These are phyloP conservation scores for Chrysemys picta DNA, from an alignment of 2,113 vertebrate species.

Conservation along the genomic window DNA sequence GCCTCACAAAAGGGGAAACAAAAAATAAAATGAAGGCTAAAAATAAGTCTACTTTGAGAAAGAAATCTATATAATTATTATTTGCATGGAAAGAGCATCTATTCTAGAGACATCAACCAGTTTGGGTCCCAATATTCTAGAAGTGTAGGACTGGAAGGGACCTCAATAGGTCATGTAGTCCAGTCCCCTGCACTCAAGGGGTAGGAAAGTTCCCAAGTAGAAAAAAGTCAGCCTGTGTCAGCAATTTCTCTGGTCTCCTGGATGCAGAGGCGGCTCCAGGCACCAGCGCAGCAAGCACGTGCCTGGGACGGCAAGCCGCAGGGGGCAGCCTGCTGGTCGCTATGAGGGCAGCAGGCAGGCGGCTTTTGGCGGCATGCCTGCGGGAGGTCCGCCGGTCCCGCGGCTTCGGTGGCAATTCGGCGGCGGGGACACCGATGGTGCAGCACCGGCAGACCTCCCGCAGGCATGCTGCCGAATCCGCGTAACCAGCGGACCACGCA, in stretches of 20 bases:
- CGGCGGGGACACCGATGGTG: too few relatives aligned
- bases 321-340: too few relatives aligned
- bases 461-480: too few relatives aligned
- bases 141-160: not conserved
- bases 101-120: not conserved
- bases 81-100: not conserved
- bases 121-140: not conserved
- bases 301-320: too few relatives aligned
- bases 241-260: slow-evolving; percentile 34
- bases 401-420: too few relatives aligned
- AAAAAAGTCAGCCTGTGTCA: not conserved
- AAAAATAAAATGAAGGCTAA: not conserved
- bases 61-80: not conserved
- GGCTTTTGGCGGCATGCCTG: too few relatives aligned
- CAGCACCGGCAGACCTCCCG: too few relatives aligned
- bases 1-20: slow-evolving; percentile 34
- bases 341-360: too few relatives aligned
- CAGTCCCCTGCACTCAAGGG: not conserved
- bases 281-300: too few relatives aligned
- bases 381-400: too few relatives aligned
- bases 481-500: too few relatives aligned
- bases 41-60: not conserved
- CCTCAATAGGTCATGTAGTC: not conserved
- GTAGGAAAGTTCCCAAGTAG: not conserved
- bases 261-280: not conserved